Conservation (phyloP, 2,888 invertebrate genomes). For the Drosophila neotestacea region DNA sequence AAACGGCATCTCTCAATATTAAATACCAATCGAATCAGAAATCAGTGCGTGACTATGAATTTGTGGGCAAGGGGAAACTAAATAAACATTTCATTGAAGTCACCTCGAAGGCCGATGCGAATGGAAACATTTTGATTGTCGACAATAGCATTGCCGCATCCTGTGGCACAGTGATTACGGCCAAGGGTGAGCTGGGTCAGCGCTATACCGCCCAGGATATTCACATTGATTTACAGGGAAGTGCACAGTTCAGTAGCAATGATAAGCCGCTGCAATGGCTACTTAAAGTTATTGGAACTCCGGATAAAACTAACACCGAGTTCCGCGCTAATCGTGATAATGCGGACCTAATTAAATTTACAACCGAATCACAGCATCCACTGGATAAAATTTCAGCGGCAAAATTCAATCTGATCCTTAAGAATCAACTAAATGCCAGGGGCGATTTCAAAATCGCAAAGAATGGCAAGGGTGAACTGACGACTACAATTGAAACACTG, state of each 20-base stretch:
- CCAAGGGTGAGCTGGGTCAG: slow-evolving; percentile 82
- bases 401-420: slow-evolving; percentile 87
- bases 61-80: slow-evolving; percentile 87
- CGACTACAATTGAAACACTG: slow-evolving; percentile 76
- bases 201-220: slow-evolving; percentile 77
- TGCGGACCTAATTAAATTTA: slow-evolving; percentile 71
- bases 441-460: slow-evolving; percentile 88
- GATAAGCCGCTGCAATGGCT: slow-evolving; percentile 78
- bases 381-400: slow-evolving; percentile 83
- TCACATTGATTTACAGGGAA: slow-evolving; percentile 81
- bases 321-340: slow-evolving; percentile 82
- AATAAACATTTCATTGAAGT: slow-evolving; percentile 82
- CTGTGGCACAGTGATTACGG: slow-evolving; percentile 79
- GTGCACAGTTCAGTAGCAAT: slow-evolving; percentile 69
- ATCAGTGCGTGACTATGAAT: slow-evolving; percentile 85
- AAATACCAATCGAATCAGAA: slow-evolving; percentile 85
- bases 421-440: slow-evolving; percentile 87
- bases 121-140: slow-evolving; percentile 80
- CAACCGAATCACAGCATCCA: slow-evolving; percentile 80
- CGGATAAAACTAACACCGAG: slow-evolving; percentile 84
- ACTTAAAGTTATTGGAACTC: slow-evolving; percentile 74
- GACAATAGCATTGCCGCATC: slow-evolving; percentile 80
- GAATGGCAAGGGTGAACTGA: slow-evolving; percentile 88
- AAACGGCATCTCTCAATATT: slow-evolving; percentile 86
- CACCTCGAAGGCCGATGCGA: slow-evolving; percentile 78